A percentile compares a stretch with the other conserved stretches of the same genome.
Conservation (phyloP, 2,888 invertebrate genomes). For the Petrolisthes manimaculis region DNA sequence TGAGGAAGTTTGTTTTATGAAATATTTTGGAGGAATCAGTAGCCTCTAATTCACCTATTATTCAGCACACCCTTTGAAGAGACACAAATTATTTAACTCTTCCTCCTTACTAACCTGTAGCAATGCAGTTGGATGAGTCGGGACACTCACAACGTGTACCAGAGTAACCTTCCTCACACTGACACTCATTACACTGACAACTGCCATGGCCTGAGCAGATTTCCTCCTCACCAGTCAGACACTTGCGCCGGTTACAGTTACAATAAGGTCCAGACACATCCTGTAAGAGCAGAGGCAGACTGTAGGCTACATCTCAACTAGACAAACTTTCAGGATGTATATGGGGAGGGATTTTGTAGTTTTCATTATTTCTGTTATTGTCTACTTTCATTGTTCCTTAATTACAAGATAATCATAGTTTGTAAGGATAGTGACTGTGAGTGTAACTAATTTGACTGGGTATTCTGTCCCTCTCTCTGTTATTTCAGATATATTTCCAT, state of each 20-base stretch:
- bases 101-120: constrained; percentile 21
- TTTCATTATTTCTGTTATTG: not conserved
- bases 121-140: constrained; percentile 8
- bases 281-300: not conserved
- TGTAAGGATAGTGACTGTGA: no score
- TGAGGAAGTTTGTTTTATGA: no score
- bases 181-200: constrained; percentile 35
- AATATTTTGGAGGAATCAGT: no score
- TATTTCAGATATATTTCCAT: no score
- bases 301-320: not conserved
- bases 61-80: no score
- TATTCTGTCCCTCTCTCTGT: no score
- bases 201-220: constrained; percentile 36
- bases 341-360: not conserved
- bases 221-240: not conserved
- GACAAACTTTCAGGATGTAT: not conserved
- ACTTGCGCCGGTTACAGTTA: constrained; percentile 14
- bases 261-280: not conserved
- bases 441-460: no score
- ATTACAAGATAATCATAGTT: no score
- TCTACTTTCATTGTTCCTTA: no score
- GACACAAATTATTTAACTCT: not conserved
- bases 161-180: constrained; percentile 25
- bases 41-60: no score
- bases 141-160: constrained; percentile 36